Conservation (phyloP, 1,140 invertebrate species). For the Pogonognathellus flavescens region DNA sequence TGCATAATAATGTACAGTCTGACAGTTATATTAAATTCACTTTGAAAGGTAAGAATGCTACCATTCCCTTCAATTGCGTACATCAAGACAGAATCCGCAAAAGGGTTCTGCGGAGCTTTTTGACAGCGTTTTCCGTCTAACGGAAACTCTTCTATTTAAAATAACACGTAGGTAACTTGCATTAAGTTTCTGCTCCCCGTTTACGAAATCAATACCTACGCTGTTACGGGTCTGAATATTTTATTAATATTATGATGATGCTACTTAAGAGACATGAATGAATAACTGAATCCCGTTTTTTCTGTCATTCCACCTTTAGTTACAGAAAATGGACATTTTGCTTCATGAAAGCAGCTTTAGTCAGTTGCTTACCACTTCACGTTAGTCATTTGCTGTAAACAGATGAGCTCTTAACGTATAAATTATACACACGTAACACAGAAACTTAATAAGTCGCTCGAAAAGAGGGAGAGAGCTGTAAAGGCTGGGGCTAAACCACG, state of each 20-base stretch:
- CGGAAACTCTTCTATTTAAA: conserved; percentile 11
- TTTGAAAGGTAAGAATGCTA: conserved; percentile 16
- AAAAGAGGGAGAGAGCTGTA: conserved; percentile 5
- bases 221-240: too few species aligned
- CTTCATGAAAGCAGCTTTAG: too few species aligned
- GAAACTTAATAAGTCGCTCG: conserved; percentile 38
- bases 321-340: too few species aligned
- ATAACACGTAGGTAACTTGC: neutral
- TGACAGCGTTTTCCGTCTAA: conserved; percentile 33
- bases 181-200: neutral
- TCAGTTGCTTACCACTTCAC: neutral
- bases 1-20: neutral
- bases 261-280: too few species aligned
- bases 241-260: too few species aligned
- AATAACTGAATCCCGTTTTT: too few species aligned
- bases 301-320: too few species aligned
- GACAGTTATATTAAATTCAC: conserved; percentile 23
- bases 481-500: too few species aligned
- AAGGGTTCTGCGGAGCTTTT: conserved; percentile 32
- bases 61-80: conserved; percentile 5
- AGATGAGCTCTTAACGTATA: conserved; percentile 24
- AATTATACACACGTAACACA: conserved; percentile 25
- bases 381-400: conserved; percentile 14
- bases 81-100: conserved; percentile 19
- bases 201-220: too few species aligned